Percentiles rank a stretch among this genome's conserved stretches.
phyloP scores from a whole-genome alignment of 2,113 vertebrate genomes.

The Pterocles orientalis region DNA sequence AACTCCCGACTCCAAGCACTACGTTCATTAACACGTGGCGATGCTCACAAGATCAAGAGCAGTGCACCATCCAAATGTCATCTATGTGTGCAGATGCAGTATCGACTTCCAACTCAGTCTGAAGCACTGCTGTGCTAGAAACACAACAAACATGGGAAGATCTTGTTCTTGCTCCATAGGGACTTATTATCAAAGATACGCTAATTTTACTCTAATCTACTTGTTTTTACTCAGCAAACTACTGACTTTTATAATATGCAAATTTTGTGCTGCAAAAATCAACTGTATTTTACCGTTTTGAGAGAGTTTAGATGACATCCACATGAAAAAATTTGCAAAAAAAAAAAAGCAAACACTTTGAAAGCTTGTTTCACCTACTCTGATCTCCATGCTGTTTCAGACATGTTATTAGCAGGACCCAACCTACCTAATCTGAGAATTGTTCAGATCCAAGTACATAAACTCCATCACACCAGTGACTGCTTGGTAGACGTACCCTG shows the following conservation, averaged over 20 bases:
- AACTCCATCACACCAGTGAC: background rate
- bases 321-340: background rate
- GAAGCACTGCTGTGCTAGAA: background rate
- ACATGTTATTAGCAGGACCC: background rate
- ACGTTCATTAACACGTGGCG: background rate
- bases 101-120: conserved; percentile 33
- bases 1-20: background rate
- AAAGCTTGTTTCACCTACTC: background rate
- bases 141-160: background rate
- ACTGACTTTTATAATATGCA: background rate
- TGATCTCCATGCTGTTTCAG: background rate
- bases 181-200: background rate
- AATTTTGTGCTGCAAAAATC: background rate
- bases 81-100: background rate
- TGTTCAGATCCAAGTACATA: background rate
- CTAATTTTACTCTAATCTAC: conserved; percentile 13
- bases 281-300: background rate
- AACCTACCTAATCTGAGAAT: background rate
- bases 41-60: background rate
- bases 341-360: background rate
- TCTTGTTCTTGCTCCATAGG: background rate
- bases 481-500: background rate
- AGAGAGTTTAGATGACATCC: background rate
- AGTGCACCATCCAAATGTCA: background rate
- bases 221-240: background rate